Evolutionary conservation across 2,888 invertebrate species (phyloP).

Genomic region (Clitarchus hookeri): DNA sequence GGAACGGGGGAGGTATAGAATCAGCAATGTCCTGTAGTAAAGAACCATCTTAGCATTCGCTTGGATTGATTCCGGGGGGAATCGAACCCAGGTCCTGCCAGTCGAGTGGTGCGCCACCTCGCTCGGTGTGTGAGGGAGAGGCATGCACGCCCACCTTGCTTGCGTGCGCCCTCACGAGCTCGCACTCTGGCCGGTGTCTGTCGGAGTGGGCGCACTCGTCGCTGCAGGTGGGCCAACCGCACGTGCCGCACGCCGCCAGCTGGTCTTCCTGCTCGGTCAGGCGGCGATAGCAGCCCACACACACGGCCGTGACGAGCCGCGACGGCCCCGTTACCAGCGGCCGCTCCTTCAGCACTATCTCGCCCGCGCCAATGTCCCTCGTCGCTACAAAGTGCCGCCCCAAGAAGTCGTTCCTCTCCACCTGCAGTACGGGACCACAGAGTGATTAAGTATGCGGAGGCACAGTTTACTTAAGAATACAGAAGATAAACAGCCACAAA

Average conservation of each 20-base stretch:
- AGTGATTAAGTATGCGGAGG: no score
- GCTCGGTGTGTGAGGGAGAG: no score
- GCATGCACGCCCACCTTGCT: constrained; percentile 62
- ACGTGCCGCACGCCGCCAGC: constrained; percentile 50
- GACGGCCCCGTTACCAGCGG: constrained; percentile 75
- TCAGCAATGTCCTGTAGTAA: no score
- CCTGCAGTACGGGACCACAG: constrained; percentile 11
- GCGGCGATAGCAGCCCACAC: constrained; percentile 71
- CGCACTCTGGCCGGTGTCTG: constrained; percentile 71
- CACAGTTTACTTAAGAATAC: no score
- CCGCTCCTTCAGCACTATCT: constrained; percentile 66
- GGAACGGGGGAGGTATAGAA: no score
- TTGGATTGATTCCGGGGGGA: no score
- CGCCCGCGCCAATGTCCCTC: constrained; percentile 70
- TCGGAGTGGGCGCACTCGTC: constrained; percentile 64
- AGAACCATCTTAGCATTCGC: no score
- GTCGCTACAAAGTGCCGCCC: constrained; percentile 74
- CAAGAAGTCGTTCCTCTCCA: constrained; percentile 57
- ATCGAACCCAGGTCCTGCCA: no score
- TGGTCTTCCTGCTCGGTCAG: constrained; percentile 28
- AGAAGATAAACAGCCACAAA: no score
- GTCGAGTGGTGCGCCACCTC: no score
- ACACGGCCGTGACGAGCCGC: constrained; percentile 72
- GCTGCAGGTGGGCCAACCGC: constrained; percentile 83
- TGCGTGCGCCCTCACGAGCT: constrained; percentile 63